A percentile compares a stretch with the other conserved stretches of the same genome.
Evolutionary conservation across 2,888 invertebrate species (phyloP).

Genomic region (Cryptosula pallasiana): DNA sequence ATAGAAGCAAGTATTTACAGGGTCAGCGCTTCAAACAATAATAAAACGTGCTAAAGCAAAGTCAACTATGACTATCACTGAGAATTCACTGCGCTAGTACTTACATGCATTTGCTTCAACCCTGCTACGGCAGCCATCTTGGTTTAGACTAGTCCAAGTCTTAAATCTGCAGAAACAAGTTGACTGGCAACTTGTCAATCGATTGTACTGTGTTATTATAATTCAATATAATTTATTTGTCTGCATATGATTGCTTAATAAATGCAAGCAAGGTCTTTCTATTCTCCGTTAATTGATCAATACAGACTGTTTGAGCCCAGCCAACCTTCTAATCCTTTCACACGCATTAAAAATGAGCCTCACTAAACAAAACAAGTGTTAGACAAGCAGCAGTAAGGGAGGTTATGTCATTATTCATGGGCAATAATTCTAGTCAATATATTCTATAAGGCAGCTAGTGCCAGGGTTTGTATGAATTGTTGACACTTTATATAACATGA

Average conservation of each 20-base stretch:
- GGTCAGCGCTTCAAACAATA: too few species aligned
- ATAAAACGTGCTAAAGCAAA: too few species aligned
- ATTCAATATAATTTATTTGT: not conserved
- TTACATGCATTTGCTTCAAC: conserved; percentile 8
- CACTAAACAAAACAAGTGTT: not conserved
- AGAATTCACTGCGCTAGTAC: not conserved
- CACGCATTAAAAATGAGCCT: not conserved
- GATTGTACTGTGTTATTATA: not conserved
- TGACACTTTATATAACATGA: not conserved
- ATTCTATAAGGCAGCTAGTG: not conserved
- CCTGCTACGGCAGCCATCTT: conserved; percentile 1
- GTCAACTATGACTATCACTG: too few species aligned
- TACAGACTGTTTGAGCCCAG: not conserved
- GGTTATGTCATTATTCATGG: not conserved
- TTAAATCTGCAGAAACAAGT: too few species aligned
- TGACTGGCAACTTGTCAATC: not conserved
- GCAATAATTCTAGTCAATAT: not conserved
- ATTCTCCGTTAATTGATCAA: not conserved
- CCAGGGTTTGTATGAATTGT: not conserved
- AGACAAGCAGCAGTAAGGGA: not conserved
- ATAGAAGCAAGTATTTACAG: too few species aligned
- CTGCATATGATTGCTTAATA: not conserved
- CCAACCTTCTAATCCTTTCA: not conserved
- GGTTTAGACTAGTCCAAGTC: too few species aligned
- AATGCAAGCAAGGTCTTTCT: not conserved